Conservation (phyloP, 2,797 vertebrate species). For the Bryconaethiops microstoma region DNA sequence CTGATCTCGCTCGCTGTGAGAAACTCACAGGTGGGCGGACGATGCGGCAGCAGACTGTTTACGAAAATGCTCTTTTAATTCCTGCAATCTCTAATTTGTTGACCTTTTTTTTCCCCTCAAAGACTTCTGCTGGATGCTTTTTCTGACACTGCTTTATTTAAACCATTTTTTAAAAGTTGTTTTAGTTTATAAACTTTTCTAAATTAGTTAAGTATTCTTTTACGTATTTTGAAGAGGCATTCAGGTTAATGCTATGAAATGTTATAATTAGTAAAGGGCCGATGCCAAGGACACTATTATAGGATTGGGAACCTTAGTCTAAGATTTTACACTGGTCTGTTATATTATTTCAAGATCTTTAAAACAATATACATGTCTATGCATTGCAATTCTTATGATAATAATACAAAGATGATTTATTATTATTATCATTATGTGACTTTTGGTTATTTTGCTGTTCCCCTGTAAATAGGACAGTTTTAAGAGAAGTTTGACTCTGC, state of each 20-base stretch:
- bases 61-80: neutral
- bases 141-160: constrained; percentile 1
- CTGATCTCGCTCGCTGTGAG: neutral
- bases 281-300: constrained; percentile 19
- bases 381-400: neutral
- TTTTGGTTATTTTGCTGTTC: neutral
- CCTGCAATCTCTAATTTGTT: neutral
- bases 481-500: neutral
- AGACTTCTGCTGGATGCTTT: neutral
- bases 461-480: neutral
- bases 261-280: neutral
- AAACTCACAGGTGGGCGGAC: neutral
- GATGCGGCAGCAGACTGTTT: constrained; percentile 6
- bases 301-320: neutral
- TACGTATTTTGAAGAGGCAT: constrained; percentile 4
- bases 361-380: constrained; percentile 25
- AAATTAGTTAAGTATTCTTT: neutral
- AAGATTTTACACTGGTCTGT: constrained; percentile 19
- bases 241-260: constrained; percentile 13
- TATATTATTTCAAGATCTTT: neutral
- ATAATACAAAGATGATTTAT: neutral
- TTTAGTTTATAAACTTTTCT: neutral
- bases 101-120: neutral
- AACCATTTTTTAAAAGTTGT: neutral
- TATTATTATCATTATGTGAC: neutral